Percentiles rank a stretch among this genome's conserved stretches.
phyloP scores from a whole-genome alignment of 23 tunicate genomes.

The Trididemnum clinides region DNA sequence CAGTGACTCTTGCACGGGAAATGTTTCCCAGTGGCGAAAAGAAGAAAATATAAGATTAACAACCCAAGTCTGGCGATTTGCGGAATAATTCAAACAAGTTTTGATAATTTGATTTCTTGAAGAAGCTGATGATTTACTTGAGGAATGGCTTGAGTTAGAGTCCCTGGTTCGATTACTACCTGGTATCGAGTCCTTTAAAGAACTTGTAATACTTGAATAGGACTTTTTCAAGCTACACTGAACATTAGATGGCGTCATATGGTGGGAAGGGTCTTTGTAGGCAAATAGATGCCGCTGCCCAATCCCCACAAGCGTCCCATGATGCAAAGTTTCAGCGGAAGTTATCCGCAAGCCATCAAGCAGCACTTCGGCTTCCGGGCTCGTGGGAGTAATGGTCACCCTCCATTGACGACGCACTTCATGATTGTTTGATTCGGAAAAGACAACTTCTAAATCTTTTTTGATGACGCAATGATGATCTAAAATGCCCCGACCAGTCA shows the following conservation, averaged over 20 bases:
- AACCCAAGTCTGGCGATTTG: conserved; percentile 17
- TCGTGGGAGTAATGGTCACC: not conserved
- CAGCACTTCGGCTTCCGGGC: not conserved
- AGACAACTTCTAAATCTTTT: not conserved
- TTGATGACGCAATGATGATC: conserved; percentile 69
- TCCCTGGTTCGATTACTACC: not conserved
- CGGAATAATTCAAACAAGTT: conserved; percentile 29
- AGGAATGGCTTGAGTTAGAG: not conserved
- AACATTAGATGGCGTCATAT: not conserved
- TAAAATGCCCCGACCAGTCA: conserved; percentile 38
- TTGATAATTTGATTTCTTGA: not conserved
- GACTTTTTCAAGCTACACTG: too few relatives aligned
- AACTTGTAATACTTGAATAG: not conserved
- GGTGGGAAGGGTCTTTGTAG: conserved; percentile 44
- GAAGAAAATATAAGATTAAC: conserved; percentile 39
- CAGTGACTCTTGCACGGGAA: conserved; percentile 12
- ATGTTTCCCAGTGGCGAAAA: not conserved
- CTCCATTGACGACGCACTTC: not conserved
- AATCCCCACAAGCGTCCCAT: conserved; percentile 39
- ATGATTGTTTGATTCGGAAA: not conserved
- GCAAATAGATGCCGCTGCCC: conserved; percentile 45
- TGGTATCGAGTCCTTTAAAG: not conserved
- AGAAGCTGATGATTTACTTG: not conserved
- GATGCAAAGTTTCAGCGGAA: conserved; percentile 5
- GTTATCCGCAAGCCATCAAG: not conserved